These are phyloP conservation scores for Sabatieria punctata DNA, from an alignment of 2,888 invertebrate species.

Conservation along the genomic window DNA sequence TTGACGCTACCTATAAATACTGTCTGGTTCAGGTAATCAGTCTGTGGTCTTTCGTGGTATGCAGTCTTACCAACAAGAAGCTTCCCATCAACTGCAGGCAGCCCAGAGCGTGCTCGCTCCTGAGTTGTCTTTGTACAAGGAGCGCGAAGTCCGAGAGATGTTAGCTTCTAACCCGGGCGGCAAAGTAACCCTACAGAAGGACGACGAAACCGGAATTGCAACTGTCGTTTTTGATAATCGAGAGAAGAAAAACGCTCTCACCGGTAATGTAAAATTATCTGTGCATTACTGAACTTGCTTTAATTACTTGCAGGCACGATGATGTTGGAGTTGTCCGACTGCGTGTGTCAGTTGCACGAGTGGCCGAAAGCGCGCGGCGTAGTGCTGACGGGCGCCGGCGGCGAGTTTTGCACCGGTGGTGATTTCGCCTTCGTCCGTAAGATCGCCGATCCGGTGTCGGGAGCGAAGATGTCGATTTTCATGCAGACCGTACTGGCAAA, in stretches of 20 bases:
- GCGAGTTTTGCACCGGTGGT: constrained; percentile 42
- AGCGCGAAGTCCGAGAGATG: constrained; percentile 1
- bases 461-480: constrained; percentile 34
- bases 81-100: background rate
- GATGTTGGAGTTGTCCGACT: constrained; percentile 40
- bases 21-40: too few relatives aligned
- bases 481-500: constrained; percentile 32
- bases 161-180: constrained; percentile 21
- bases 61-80: too few relatives aligned
- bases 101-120: background rate
- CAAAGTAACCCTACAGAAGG: constrained; percentile 26
- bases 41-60: too few relatives aligned
- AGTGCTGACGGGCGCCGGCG: constrained; percentile 35
- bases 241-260: constrained; percentile 37
- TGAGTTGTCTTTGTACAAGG: background rate
- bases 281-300: background rate
- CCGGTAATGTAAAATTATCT: constrained; percentile 28
- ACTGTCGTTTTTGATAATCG: constrained; percentile 35
- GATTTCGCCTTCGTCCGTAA: too few relatives aligned
- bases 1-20: too few relatives aligned
- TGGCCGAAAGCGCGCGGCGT: constrained; percentile 38
- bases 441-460: constrained; percentile 28
- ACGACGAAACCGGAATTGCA: constrained; percentile 36
- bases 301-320: constrained; percentile 28
- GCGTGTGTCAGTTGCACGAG: constrained; percentile 33